Percentiles rank a stretch among this genome's conserved stretches.
Conservation (phyloP, 2,888 invertebrate genomes). For the Platycnemis pennipes region DNA sequence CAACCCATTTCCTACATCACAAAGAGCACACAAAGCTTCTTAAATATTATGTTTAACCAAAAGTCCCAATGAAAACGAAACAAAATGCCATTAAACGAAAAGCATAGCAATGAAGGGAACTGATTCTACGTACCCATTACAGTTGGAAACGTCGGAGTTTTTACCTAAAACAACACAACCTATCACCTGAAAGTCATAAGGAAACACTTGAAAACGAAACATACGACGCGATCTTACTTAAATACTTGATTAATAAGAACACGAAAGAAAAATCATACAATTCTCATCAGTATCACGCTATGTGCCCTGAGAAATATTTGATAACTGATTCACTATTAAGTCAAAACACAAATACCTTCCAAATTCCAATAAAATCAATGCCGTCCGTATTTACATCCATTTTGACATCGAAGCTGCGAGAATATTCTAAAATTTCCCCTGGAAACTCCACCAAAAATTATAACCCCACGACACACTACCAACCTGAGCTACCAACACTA, state of each 20-base stretch:
- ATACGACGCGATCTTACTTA: not conserved
- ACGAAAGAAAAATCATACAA: not conserved
- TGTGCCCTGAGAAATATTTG: not conserved
- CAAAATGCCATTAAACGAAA: not conserved
- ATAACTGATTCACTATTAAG: not conserved
- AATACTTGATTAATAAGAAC: not conserved
- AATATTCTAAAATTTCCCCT: not conserved
- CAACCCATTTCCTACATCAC: too few relatives aligned
- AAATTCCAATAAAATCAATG: constrained; percentile 38
- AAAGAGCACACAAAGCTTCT: too few relatives aligned
- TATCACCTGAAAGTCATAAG: constrained; percentile 1
- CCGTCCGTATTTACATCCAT: constrained; percentile 30
- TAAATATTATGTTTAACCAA: too few relatives aligned
- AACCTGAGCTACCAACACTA: not conserved
- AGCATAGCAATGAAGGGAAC: not conserved
- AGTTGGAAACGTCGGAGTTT: constrained; percentile 33
- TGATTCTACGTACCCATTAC: constrained; percentile 11
- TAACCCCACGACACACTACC: not conserved
- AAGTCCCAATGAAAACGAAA: not conserved
- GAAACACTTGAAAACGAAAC: not conserved
- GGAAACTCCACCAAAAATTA: not conserved
- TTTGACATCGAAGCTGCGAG: not conserved
- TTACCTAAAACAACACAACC: constrained; percentile 40
- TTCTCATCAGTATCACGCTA: not conserved
- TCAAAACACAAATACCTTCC: constrained; percentile 18